Evolutionary conservation across 1,140 invertebrate genomes (phyloP).

Genomic region (Caenorhabditis remanei): DNA sequence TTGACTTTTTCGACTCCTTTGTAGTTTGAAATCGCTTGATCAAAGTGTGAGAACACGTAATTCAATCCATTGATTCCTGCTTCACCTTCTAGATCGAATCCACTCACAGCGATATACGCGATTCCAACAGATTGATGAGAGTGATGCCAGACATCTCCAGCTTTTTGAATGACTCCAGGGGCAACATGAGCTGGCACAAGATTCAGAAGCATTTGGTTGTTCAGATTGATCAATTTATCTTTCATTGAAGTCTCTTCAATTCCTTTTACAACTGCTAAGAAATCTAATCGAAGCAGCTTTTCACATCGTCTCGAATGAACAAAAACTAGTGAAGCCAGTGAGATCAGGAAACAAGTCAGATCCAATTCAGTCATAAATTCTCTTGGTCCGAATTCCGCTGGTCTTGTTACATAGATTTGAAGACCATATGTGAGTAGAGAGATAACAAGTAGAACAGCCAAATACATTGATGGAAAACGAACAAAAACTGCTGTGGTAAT

Average conservation of each 20-base stretch:
- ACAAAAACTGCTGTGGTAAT: constrained; percentile 73
- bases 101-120: constrained; percentile 61
- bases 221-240: constrained; percentile 54
- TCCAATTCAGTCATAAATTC: constrained; percentile 72
- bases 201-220: constrained; percentile 62
- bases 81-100: constrained; percentile 61
- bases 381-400: constrained; percentile 61
- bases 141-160: constrained; percentile 57
- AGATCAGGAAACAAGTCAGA: constrained; percentile 68
- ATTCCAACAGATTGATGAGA: constrained; percentile 62
- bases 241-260: constrained; percentile 58
- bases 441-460: constrained; percentile 67
- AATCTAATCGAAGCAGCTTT: constrained; percentile 73
- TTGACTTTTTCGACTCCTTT: constrained; percentile 74
- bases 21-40: constrained; percentile 63
- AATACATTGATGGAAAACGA: constrained; percentile 69
- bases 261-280: constrained; percentile 70
- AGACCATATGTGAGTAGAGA: constrained; percentile 70
- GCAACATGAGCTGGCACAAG: constrained; percentile 63
- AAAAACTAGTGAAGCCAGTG: constrained; percentile 69
- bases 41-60: constrained; percentile 63
- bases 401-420: constrained; percentile 74
- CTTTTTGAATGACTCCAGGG: constrained; percentile 47
- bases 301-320: constrained; percentile 73
- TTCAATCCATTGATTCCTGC: constrained; percentile 62